Conservation (phyloP, 2,113 vertebrate species). For the Alaudala cheleensis region DNA sequence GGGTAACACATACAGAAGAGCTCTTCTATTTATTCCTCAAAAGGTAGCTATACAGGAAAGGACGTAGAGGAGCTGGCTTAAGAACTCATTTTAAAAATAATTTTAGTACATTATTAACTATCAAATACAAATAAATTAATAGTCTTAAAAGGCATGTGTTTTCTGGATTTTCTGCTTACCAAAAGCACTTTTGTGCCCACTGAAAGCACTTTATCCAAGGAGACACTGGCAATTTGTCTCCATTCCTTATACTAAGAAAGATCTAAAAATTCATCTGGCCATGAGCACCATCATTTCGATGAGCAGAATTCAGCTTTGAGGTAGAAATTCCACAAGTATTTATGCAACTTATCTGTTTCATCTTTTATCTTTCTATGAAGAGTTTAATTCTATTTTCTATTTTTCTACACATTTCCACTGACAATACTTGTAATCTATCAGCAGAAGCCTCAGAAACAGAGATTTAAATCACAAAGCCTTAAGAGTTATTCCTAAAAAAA, state of each 20-base stretch:
- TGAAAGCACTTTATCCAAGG: neutral
- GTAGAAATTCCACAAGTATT: neutral
- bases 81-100: neutral
- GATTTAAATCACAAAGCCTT: neutral
- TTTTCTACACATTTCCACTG: neutral
- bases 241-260: neutral
- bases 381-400: neutral
- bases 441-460: neutral
- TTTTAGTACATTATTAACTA: neutral
- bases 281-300: neutral
- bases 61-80: neutral
- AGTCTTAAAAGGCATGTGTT: neutral
- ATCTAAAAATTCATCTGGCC: neutral
- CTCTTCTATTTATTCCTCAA: neutral
- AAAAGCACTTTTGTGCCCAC: neutral
- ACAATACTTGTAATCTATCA: neutral
- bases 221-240: neutral
- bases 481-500: neutral
- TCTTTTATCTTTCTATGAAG: neutral
- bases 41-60: neutral
- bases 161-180: neutral
- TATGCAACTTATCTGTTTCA: neutral
- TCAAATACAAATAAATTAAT: neutral
- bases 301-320: neutral
- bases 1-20: neutral